Evolutionary conservation across 2,888 invertebrate species (phyloP).

Genomic region (Cataglyphis cursor): DNA sequence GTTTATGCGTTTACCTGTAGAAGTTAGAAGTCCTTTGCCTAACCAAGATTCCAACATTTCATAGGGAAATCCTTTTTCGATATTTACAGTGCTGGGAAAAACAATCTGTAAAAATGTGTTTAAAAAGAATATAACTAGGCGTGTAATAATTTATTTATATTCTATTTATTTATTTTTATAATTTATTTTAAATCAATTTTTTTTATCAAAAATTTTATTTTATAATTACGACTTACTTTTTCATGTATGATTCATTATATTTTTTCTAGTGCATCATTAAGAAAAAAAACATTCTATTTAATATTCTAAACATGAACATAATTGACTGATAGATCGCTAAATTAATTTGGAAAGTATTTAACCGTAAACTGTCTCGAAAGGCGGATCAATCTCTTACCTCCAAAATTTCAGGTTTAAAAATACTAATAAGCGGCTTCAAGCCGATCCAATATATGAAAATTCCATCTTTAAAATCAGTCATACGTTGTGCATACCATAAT

Average conservation of each 20-base stretch:
- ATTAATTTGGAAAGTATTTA: neutral
- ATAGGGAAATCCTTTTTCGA: slow-evolving; percentile 87
- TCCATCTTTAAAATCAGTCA: slow-evolving; percentile 55
- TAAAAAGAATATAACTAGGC: neutral
- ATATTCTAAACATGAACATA: neutral
- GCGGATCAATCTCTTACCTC: slow-evolving; percentile 72
- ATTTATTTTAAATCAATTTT: too few relatives aligned
- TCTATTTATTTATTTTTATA: too few relatives aligned
- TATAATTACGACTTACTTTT: neutral
- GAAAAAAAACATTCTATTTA: neutral
- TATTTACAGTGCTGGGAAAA: slow-evolving; percentile 86
- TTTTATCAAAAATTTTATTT: neutral
- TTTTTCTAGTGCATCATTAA: neutral
- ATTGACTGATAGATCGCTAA: neutral
- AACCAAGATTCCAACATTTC: slow-evolving; percentile 87
- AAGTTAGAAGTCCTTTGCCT: slow-evolving; percentile 87
- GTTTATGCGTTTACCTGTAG: slow-evolving; percentile 80
- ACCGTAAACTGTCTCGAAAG: neutral
- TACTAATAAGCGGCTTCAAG: slow-evolving; percentile 60
- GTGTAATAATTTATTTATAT: neutral
- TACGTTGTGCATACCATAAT: neutral
- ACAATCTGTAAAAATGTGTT: slow-evolving; percentile 79
- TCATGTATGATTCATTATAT: neutral
- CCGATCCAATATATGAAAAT: slow-evolving; percentile 75
- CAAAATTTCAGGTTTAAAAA: slow-evolving; percentile 76